Percentiles rank a stretch among this genome's conserved stretches.
phyloP scores from a whole-genome alignment of 2,888 invertebrate genomes.

The Arge pagana region DNA sequence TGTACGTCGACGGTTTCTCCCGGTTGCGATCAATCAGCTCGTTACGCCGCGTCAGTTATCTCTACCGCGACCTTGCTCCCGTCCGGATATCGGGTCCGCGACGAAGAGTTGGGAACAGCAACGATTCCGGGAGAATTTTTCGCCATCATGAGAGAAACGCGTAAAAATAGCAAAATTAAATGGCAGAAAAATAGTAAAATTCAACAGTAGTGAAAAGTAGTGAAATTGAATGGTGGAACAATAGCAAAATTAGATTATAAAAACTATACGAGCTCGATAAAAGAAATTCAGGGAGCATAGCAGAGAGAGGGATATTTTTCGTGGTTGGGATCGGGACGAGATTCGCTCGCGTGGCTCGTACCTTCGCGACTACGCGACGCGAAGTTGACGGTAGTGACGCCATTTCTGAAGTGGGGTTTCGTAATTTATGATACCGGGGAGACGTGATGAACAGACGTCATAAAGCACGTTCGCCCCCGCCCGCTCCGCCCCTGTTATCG shows the following conservation, averaged over 20 bases:
- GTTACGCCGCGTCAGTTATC: conserved; percentile 47
- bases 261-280: no score
- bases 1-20: conserved; percentile 45
- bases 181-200: no score
- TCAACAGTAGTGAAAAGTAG: no score
- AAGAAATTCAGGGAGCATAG: no score
- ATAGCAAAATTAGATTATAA: no score
- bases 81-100: not conserved
- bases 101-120: not conserved
- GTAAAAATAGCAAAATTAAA: not conserved
- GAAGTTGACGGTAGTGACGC: conserved; percentile 39
- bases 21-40: conserved; percentile 51
- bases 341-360: not conserved
- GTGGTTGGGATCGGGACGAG: no score
- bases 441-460: conserved; percentile 61
- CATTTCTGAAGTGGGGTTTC: conserved; percentile 54
- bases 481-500: conserved; percentile 40
- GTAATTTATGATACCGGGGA: conserved; percentile 59
- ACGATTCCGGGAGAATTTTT: no score
- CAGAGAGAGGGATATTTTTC: no score
- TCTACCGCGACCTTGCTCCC: not conserved
- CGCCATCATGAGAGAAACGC: no score
- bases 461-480: conserved; percentile 58
- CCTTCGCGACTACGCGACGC: not conserved
- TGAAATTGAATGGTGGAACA: no score